Percentiles rank a stretch among this genome's conserved stretches.
Evolutionary conservation across 2,888 invertebrate species (phyloP).

Genomic region (Coenonympha arcania): DNA sequence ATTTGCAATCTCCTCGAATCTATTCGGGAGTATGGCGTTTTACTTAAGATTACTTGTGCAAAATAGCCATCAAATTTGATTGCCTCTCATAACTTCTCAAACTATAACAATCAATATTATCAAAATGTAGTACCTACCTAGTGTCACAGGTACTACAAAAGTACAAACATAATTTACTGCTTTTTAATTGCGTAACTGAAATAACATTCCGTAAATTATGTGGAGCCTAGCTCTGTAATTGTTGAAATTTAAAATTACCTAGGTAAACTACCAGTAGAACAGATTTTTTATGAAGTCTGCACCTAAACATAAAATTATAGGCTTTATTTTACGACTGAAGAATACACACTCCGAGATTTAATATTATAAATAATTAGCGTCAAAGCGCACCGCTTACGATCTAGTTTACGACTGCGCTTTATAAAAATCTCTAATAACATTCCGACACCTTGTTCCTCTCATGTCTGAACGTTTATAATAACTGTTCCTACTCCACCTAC

Average conservation of each 20-base stretch:
- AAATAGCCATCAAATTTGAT: constrained; percentile 4
- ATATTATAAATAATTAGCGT: constrained; percentile 27
- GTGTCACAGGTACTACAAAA: not conserved
- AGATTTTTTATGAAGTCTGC: not conserved
- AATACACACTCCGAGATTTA: constrained; percentile 8
- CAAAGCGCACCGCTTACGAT: constrained; percentile 42
- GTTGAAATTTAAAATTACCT: no score
- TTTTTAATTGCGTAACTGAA: not conserved
- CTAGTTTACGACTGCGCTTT: constrained; percentile 57
- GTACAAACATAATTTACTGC: not conserved
- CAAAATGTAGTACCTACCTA: not conserved
- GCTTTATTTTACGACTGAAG: constrained; percentile 4
- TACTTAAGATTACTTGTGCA: not conserved
- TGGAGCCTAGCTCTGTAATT: no score
- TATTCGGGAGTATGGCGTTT: constrained; percentile 33
- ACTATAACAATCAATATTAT: no score
- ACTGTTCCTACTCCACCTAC: constrained; percentile 42
- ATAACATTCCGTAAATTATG: no score
- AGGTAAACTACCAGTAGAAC: not conserved
- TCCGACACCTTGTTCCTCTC: constrained; percentile 51
- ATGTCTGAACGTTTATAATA: constrained; percentile 50
- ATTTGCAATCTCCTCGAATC: constrained; percentile 53
- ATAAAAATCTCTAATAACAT: constrained; percentile 64
- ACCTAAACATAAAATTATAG: constrained; percentile 3
- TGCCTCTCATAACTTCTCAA: not conserved